phyloP scores from a whole-genome alignment of 92 coral and sea anemone genomes.

The Actinostola sp. region DNA sequence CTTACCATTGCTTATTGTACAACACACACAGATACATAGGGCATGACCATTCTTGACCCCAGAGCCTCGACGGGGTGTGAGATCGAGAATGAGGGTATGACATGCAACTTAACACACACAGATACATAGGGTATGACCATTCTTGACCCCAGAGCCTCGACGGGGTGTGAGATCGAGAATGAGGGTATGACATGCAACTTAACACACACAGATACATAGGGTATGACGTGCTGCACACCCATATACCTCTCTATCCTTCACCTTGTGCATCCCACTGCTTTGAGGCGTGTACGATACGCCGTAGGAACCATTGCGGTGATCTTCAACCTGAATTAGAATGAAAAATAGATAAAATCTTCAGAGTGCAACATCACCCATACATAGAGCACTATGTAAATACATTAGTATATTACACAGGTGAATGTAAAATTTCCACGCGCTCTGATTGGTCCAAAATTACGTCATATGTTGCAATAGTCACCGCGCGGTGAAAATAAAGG shows the following conservation, averaged over 20 bases:
- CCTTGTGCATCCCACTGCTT: conserved; percentile 92
- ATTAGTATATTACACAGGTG: too few relatives aligned
- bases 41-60: too few relatives aligned
- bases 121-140: neutral
- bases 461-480: too few relatives aligned
- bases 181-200: neutral
- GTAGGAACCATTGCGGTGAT: conserved; percentile 89
- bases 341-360: neutral
- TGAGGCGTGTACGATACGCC: conserved; percentile 92
- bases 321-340: conserved; percentile 71
- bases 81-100: too few relatives aligned
- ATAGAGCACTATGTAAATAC: too few relatives aligned
- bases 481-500: too few relatives aligned
- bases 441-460: too few relatives aligned
- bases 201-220: conserved; percentile 3
- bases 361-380: neutral
- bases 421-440: too few relatives aligned
- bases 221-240: conserved; percentile 34
- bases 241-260: conserved; percentile 57
- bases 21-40: neutral
- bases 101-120: neutral
- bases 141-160: too few relatives aligned
- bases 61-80: too few relatives aligned
- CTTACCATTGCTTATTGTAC: too few relatives aligned
- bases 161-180: neutral